These are phyloP conservation scores for Schrankia costaestrigalis DNA, from an alignment of 2,888 invertebrate species.

Conservation along the genomic window DNA sequence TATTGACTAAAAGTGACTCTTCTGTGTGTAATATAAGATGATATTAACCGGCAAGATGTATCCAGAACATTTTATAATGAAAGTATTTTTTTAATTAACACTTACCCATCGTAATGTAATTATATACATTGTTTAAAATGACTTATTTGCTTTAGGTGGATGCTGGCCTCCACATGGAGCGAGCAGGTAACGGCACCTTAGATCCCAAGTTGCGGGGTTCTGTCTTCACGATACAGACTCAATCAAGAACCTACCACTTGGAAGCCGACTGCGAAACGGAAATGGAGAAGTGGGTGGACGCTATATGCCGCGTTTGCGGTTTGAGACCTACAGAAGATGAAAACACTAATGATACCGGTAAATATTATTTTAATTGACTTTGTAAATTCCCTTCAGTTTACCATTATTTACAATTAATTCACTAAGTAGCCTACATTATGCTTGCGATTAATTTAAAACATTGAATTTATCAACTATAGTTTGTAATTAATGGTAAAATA, in stretches of 20 bases:
- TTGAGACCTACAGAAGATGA: constrained; percentile 85
- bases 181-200: constrained; percentile 89
- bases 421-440: no score
- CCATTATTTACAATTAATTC: no score
- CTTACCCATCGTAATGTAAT: no score
- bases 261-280: constrained; percentile 95
- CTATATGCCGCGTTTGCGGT: constrained; percentile 95
- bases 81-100: no score
- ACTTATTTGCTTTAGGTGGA: constrained; percentile 82
- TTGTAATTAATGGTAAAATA: no score
- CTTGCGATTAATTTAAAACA: no score
- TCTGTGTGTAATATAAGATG: no score
- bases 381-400: not conserved
- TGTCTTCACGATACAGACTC: constrained; percentile 94
- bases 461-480: no score
- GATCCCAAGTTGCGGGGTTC: constrained; percentile 75
- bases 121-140: not conserved
- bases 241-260: constrained; percentile 93
- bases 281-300: constrained; percentile 97
- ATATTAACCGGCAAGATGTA: no score
- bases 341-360: not conserved
- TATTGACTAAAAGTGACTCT: no score
- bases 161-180: constrained; percentile 91
- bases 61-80: no score
- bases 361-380: not conserved